phyloP scores from a whole-genome alignment of 2,113 vertebrate genomes.

The Erythrocercus mccallii region DNA sequence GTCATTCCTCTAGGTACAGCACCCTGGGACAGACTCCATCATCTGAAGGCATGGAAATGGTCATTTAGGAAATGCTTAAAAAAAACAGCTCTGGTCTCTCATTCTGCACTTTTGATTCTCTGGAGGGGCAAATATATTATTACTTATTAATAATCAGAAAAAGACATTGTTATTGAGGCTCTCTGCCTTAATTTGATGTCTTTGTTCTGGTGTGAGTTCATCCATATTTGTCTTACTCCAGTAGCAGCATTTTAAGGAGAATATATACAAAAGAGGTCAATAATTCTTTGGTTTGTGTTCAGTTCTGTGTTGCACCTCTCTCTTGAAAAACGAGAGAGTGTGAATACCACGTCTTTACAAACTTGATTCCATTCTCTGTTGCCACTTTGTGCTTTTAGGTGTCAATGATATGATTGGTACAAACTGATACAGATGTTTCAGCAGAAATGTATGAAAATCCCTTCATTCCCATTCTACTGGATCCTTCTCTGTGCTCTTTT shows the following conservation, averaged over 20 bases:
- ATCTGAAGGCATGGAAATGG: background rate
- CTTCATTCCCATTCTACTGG: background rate
- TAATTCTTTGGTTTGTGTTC: background rate
- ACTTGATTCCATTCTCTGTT: background rate
- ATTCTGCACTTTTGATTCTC: background rate
- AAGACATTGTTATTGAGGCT: background rate
- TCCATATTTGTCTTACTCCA: background rate
- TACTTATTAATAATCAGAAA: background rate
- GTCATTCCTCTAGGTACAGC: no score
- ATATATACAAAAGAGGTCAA: background rate
- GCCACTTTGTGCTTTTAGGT: background rate
- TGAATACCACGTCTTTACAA: background rate
- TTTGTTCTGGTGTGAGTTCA: background rate
- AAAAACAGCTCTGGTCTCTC: background rate
- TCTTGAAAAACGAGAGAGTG: background rate
- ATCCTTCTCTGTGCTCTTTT: background rate
- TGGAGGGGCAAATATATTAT: rapidly evolving
- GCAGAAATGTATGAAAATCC: background rate
- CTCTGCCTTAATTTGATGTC: background rate
- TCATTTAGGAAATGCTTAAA: background rate
- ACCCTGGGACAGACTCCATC: background rate
- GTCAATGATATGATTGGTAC: background rate
- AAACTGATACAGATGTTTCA: background rate
- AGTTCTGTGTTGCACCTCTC: background rate
- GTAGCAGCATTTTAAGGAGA: background rate